Base-by-base conservation (phyloP, 2,888 invertebrate species). In the Leucania comma region DNA sequence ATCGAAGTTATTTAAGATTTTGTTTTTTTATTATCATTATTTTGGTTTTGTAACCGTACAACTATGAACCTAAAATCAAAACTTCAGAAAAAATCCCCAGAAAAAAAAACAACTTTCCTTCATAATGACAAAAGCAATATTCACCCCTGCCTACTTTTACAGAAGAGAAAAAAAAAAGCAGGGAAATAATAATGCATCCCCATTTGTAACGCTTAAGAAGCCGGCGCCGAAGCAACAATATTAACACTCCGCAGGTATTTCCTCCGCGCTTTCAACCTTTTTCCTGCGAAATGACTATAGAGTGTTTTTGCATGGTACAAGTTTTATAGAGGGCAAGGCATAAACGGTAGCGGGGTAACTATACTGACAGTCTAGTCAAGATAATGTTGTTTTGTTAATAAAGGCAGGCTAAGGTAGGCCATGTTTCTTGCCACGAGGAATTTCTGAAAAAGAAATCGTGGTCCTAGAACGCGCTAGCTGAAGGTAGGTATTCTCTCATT, bases 221-320 rank as follows among this genome's bases (percentile, higher is more conserved):
- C 53, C 57, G 64, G 8, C 14, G 38, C 46, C 46, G 62, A 53
- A 51, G 60, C 70, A 66, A 72, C 62, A 67, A 83, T 70, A 82
- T 81, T 83, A 82, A 71, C 82, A 71, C 81, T 77, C 72, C 53
- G 68, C 71, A 72, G 70, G 72, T 74, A 75, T 75, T 82, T 64
- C 24, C 76, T 50, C 67, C 14, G 56, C 53, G 77, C 75, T 83
- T 80, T 81, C 81, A 81, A 77, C 82, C 83, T 80, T 86, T 77
- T 80, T 72, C 75, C 67, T 62, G 76, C 71, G 66, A 78, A 86
- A 86, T 82, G 60, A 82, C 72, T 82, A 72, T 77, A 67, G 74
- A 82, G 77, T 76, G 68, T 80, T 85, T 76, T 75, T 66, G 73
- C 75, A 68, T 57, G 38, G 46, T 67, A 42, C 17, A 42, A 20